Conservation (phyloP, 2,797 vertebrate species). For the Darevskia mixta region DNA sequence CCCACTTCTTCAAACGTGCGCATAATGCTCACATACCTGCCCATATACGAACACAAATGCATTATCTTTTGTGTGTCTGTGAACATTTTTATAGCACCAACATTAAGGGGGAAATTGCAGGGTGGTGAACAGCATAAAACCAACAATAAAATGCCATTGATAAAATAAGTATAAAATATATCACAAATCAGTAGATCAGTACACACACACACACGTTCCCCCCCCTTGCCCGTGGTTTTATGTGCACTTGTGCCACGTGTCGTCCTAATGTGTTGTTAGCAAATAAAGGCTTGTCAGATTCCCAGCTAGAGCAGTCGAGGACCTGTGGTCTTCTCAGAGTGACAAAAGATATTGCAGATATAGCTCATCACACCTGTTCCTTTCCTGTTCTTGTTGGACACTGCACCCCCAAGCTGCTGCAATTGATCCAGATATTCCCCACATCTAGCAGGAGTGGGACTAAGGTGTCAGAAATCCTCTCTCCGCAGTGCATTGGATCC, state of each 20-base stretch:
- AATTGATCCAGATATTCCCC: background rate
- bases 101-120: too few species aligned
- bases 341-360: background rate
- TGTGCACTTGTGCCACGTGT: background rate
- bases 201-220: background rate
- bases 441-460: background rate
- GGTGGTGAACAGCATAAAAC: too few species aligned
- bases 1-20: background rate
- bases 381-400: background rate
- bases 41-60: too few species aligned
- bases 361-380: background rate
- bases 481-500: background rate
- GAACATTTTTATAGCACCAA: too few species aligned
- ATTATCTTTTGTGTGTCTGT: too few species aligned
- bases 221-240: background rate
- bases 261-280: background rate
- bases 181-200: background rate
- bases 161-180: too few species aligned
- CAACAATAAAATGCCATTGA: too few species aligned
- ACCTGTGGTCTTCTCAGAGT: background rate
- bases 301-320: background rate
- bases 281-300: background rate
- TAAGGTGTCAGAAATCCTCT: background rate
- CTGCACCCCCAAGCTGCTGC: background rate
- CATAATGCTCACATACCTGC: background rate